Conservation (phyloP, 2,888 invertebrate genomes). For the Drosophila ezoana region DNA sequence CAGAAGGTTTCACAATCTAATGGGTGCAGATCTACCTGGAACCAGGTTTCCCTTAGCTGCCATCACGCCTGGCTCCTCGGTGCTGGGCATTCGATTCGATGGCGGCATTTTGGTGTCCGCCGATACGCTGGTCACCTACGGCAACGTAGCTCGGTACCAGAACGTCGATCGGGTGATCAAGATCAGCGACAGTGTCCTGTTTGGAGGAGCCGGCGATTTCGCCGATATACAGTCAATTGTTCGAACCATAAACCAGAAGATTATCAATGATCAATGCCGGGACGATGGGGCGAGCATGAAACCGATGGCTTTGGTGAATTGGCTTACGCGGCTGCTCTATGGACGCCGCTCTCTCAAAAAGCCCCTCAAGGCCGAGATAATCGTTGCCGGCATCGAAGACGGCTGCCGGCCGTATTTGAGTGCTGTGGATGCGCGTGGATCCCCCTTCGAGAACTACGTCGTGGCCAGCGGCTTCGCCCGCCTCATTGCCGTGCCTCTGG, state of each 20-base stretch:
- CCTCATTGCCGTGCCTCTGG: constrained; percentile 93
- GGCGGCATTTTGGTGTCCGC: constrained; percentile 96
- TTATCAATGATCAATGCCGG: constrained; percentile 94
- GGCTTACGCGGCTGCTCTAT: constrained; percentile 97
- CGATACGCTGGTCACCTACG: constrained; percentile 96
- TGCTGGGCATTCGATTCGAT: constrained; percentile 94
- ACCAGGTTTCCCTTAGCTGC: too few species aligned
- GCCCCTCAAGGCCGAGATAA: constrained; percentile 96
- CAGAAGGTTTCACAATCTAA: too few species aligned
- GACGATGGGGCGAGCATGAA: constrained; percentile 94
- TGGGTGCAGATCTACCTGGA: neutral
- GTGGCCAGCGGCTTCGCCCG: constrained; percentile 96
- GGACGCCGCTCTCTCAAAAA: constrained; percentile 95
- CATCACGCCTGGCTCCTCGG: constrained; percentile 96
- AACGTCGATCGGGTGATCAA: constrained; percentile 93
- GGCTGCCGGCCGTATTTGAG: constrained; percentile 92
- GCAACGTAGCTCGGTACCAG: constrained; percentile 94
- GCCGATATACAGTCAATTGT: constrained; percentile 95
- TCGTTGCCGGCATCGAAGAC: constrained; percentile 94
- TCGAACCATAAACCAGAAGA: constrained; percentile 84
- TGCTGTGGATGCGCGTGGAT: constrained; percentile 96
- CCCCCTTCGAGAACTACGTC: constrained; percentile 93
- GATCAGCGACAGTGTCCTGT: constrained; percentile 94
- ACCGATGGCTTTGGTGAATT: constrained; percentile 95
- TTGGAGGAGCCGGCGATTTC: constrained; percentile 97